phyloP scores from a whole-genome alignment of 2,113 vertebrate genomes.

The Forbesichthys agassizii region DNA sequence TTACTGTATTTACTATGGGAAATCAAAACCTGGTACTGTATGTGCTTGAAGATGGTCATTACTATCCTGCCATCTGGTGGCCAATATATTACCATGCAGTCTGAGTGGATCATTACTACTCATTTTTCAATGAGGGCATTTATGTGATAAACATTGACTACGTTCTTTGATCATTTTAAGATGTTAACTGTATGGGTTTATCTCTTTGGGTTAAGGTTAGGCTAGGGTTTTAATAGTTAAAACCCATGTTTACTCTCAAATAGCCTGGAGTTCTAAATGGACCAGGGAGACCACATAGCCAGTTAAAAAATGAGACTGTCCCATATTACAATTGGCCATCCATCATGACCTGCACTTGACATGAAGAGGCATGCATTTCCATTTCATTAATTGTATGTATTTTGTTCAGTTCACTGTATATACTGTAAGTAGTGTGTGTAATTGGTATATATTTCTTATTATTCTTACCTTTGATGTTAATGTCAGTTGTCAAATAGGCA shows the following conservation, averaged over 20 bases:
- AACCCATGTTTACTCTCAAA: conserved; percentile 7
- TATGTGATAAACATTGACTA: no score
- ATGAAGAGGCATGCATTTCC: neutral
- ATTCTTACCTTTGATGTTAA: neutral
- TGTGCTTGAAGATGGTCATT: no score
- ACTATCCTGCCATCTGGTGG: conserved; percentile 18
- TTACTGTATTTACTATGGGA: no score
- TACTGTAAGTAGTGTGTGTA: no score
- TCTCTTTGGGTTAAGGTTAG: neutral
- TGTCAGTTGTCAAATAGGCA: neutral
- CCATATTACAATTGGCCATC: conserved; percentile 16
- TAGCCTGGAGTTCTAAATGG: conserved; percentile 41
- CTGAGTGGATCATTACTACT: no score
- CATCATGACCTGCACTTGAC: conserved; percentile 33
- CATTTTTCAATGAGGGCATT: no score
- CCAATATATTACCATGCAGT: neutral
- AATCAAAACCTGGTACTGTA: no score
- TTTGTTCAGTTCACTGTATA: neutral
- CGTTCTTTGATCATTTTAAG: no score
- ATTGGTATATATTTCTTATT: neutral
- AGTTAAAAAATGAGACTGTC: conserved; percentile 33
- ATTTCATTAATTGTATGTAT: neutral
- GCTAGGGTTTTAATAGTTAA: neutral
- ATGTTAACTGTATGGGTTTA: neutral
- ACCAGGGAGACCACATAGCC: conserved; percentile 21